phyloP scores from a whole-genome alignment of 92 coral and sea anemone genomes.

The Parazoanthus swiftii region DNA sequence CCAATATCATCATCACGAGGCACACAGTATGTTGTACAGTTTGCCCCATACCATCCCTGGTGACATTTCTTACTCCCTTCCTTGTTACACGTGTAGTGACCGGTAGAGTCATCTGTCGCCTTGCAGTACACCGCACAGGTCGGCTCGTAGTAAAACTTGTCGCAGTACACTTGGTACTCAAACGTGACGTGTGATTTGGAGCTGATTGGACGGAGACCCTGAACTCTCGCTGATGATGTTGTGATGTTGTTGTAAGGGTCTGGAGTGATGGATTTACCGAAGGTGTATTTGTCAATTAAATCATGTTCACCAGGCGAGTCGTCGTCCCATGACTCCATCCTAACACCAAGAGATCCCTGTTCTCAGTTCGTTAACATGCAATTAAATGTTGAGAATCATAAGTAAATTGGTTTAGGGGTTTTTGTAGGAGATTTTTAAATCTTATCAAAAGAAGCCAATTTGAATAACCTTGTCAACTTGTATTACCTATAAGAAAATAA shows the following conservation, averaged over 20 bases:
- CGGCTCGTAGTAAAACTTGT: slow-evolving; percentile 62
- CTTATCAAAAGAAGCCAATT: too few species aligned
- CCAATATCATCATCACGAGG: too few species aligned
- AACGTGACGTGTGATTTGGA: slow-evolving; percentile 37
- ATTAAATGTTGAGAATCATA: neutral
- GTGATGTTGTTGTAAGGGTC: neutral
- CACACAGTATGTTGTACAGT: too few species aligned
- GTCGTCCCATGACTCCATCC: slow-evolving; percentile 22
- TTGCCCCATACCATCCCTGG: too few species aligned
- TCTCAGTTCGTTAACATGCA: neutral
- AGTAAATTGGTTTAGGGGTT: too few species aligned
- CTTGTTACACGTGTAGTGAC: slow-evolving; percentile 34
- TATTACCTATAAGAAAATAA: too few species aligned
- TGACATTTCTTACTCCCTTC: slow-evolving; percentile 36
- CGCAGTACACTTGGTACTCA: slow-evolving; percentile 56
- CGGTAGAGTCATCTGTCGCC: slow-evolving; percentile 48
- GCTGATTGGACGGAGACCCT: slow-evolving; percentile 19
- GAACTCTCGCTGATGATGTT: neutral
- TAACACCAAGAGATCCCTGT: slow-evolving; percentile 14
- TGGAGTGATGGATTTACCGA: slow-evolving; percentile 30
- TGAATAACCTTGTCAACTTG: too few species aligned
- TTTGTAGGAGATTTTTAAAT: neutral
- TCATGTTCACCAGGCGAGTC: neutral
- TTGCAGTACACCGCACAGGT: slow-evolving; percentile 62
- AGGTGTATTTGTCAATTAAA: slow-evolving; percentile 48